A percentile compares a stretch with the other conserved stretches of the same genome.
Conservation (phyloP, 2,113 vertebrate species). For the Zosterops pallidus region DNA sequence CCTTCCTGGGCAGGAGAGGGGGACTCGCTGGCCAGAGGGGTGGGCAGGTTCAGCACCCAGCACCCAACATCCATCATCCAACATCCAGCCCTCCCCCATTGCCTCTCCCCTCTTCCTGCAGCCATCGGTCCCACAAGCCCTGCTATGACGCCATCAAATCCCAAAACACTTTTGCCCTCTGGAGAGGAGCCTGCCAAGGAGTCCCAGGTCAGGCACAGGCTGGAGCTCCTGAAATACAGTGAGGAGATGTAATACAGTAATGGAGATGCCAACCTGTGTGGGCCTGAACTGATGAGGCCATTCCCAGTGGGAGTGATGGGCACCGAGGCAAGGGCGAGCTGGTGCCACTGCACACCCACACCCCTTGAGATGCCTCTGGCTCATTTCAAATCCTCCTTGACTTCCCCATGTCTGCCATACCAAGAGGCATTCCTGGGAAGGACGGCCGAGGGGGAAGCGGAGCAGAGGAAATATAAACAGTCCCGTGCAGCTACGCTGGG, state of each 20-base stretch:
- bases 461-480: slow-evolving; percentile 73
- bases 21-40: rapidly evolving
- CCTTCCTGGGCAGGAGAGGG: not conserved
- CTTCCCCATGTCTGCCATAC: slow-evolving; percentile 38
- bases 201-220: not conserved
- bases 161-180: not conserved
- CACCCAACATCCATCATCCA: not conserved
- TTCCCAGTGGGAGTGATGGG: not conserved
- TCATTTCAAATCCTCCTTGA: not conserved
- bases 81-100: not conserved
- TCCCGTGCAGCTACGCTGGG: slow-evolving; percentile 67
- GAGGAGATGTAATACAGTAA: not conserved
- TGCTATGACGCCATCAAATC: not conserved
- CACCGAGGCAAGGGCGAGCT: rapidly evolving
- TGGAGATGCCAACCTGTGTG: rapidly evolving
- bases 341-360: rapidly evolving
- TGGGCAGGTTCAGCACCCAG: not conserved
- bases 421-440: slow-evolving; percentile 27
- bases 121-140: rapidly evolving
- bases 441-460: not conserved
- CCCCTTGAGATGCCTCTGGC: not conserved
- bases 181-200: not conserved
- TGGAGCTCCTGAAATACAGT: rapidly evolving
- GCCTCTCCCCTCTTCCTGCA: not conserved
- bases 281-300: not conserved